A percentile compares a stretch with the other conserved stretches of the same genome.
phyloP scores from a whole-genome alignment of 2,888 invertebrate genomes.

The Mythimna loreyi region DNA sequence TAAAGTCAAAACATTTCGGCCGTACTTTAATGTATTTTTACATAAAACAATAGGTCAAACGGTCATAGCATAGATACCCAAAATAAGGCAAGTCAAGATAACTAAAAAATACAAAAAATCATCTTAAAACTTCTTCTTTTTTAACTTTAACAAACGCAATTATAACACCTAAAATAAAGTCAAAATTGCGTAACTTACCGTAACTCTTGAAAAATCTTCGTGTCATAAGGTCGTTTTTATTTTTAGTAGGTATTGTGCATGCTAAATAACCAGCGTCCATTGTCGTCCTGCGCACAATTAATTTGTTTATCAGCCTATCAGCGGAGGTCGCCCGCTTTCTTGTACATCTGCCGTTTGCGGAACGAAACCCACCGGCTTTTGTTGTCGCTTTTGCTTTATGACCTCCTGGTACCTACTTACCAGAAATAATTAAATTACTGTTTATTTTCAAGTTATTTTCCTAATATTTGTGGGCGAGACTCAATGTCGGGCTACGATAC shows the following conservation, averaged over 20 bases:
- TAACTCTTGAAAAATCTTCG: neutral
- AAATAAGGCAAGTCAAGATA: no score
- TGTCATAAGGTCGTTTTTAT: slow-evolving; percentile 29
- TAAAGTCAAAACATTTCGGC: no score
- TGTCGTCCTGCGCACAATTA: slow-evolving; percentile 70
- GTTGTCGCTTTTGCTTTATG: slow-evolving; percentile 59
- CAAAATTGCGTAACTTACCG: neutral
- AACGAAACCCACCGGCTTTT: slow-evolving; percentile 65
- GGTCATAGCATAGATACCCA: no score
- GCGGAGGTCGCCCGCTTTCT: slow-evolving; percentile 78
- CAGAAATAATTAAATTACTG: slow-evolving; percentile 24
- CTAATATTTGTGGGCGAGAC: slow-evolving; percentile 7
- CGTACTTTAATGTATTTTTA: no score
- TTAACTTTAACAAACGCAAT: neutral
- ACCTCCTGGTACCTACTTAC: slow-evolving; percentile 26
- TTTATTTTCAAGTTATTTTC: slow-evolving; percentile 31
- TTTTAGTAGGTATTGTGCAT: slow-evolving; percentile 54
- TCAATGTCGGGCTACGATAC: neutral
- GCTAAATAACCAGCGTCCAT: slow-evolving; percentile 62
- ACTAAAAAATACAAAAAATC: no score
- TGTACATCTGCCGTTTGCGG: slow-evolving; percentile 71
- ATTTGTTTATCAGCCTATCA: slow-evolving; percentile 78
- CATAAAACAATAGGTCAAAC: no score
- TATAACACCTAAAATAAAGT: neutral
- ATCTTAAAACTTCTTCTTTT: no score